Base-by-base conservation (phyloP, 2,113 vertebrate genomes). In the Indri indri region DNA sequence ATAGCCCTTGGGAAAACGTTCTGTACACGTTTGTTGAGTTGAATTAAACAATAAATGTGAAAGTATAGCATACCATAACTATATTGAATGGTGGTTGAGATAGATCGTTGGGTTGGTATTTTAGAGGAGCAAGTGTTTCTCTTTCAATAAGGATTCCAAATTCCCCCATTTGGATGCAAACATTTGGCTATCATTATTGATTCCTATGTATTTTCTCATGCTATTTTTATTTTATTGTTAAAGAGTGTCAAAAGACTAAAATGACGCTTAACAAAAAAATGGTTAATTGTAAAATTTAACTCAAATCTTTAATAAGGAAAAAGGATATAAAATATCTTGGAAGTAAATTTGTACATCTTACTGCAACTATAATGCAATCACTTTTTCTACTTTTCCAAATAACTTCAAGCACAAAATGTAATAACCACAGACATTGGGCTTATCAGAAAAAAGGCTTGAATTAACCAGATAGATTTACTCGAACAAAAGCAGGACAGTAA, bases 1-100 rank as follows among this genome's bases (percentile, higher is more conserved):
- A 42, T 18, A 50, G 4, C 6, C 71, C 18, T 37, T 16, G 30
- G 71, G 32, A 17, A 45, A 22, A 70, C 5, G 4, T 37, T 86
- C 20, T 13, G 1, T 4, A 34, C 27, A 79, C 3, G 42, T 13
- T 25, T 57, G 54, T 32, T 50, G 54, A 59, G 4, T 13, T 14
- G 30, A 79, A 23, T 73, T 63, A 85, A 84, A 57, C 34, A 40
- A 40, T 34, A 47, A 52, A 34, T 8, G 1, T 6, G 27, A 47
- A 73, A 52, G 14, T 18, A 12, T 8, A 79, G 42, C 14, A 6
- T 30, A 16, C 2, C 1, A 0, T 20, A 66, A 20, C 25, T 40
- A 3, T 7, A 18, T 0, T 1, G 30, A 66, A 65, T 2, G 2
- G 34, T 23, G 37, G 13, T 1, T 8, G 50, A 42, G 12, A 40